Conservation (phyloP, 2,888 invertebrate species). For the Tenodera sinensis region DNA sequence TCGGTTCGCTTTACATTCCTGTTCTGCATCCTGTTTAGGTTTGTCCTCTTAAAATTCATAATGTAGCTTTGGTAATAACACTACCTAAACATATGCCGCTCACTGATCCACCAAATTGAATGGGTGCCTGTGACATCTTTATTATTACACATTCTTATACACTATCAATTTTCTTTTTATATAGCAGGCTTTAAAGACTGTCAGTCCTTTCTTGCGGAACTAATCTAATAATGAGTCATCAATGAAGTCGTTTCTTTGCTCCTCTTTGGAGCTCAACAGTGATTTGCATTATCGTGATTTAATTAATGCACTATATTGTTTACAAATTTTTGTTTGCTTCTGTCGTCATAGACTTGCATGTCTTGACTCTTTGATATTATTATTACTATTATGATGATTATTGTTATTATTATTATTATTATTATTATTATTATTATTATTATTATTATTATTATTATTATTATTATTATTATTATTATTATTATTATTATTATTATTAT, state of each 20-base stretch:
- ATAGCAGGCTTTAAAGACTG: not conserved
- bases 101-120: not conserved
- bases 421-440: too few relatives aligned
- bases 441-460: too few relatives aligned
- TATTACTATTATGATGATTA: too few relatives aligned
- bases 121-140: not conserved
- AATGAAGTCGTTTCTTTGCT: not conserved
- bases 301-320: too few relatives aligned
- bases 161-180: not conserved
- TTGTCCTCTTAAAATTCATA: not conserved
- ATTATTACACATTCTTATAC: not conserved
- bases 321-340: too few relatives aligned
- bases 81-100: not conserved
- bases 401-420: too few relatives aligned
- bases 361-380: too few relatives aligned
- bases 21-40: not conserved
- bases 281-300: too few relatives aligned
- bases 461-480: too few relatives aligned
- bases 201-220: not conserved
- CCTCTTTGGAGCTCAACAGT: too few relatives aligned
- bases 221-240: not conserved
- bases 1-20: not conserved
- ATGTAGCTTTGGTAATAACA: not conserved
- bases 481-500: too few relatives aligned
- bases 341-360: too few relatives aligned